A percentile compares a stretch with the other conserved stretches of the same genome.
Conservation (phyloP, 2,888 invertebrate genomes). For the Athalia cordata region DNA sequence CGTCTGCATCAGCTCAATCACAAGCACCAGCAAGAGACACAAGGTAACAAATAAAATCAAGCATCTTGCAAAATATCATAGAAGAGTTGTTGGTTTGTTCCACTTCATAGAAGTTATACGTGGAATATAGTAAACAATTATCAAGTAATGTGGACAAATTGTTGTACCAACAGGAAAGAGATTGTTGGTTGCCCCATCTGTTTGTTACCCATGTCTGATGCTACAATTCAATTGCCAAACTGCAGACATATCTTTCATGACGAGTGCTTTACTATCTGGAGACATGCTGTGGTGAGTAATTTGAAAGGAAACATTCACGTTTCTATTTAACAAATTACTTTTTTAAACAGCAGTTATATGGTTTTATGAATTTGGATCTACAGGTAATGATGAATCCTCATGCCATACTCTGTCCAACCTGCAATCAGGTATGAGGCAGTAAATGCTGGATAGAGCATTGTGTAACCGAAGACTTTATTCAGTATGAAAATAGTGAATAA, state of each 20-base stretch:
- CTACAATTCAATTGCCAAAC: not conserved
- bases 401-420: slow-evolving; percentile 5
- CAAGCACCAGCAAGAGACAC: too few relatives aligned
- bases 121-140: too few relatives aligned
- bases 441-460: not conserved
- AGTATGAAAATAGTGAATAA: too few relatives aligned
- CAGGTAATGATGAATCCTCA: not conserved
- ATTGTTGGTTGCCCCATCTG: not conserved
- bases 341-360: not conserved
- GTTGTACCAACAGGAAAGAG: too few relatives aligned
- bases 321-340: not conserved
- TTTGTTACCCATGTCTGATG: not conserved
- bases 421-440: not conserved
- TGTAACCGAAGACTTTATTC: not conserved
- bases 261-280: slow-evolving; percentile 19
- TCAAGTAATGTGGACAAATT: too few relatives aligned
- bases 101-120: too few relatives aligned
- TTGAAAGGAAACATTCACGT: not conserved
- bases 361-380: not conserved
- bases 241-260: slow-evolving; percentile 10
- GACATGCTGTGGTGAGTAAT: slow-evolving; percentile 1
- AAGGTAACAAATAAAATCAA: too few relatives aligned
- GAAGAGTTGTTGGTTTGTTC: too few relatives aligned
- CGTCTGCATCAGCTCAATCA: too few relatives aligned
- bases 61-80: too few relatives aligned